Conservation (phyloP, 2,888 invertebrate genomes). For the Peribatodes rhomboidaria region DNA sequence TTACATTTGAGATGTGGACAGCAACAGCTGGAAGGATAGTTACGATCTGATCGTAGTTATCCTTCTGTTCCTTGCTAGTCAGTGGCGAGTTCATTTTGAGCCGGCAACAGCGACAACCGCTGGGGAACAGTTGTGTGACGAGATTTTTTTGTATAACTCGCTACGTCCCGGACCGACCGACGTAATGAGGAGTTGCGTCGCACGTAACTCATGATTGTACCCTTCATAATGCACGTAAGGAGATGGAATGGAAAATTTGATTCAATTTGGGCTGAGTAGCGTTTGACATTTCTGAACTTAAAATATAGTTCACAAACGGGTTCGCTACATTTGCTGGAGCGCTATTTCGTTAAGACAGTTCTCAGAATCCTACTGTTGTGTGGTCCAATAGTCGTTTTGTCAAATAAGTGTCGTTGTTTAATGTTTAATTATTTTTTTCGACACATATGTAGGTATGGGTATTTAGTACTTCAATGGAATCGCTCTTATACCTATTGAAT, state of each 20-base stretch:
- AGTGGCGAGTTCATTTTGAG: neutral
- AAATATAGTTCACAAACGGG: neutral
- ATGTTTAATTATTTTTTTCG: too few species aligned
- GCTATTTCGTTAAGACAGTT: too few species aligned
- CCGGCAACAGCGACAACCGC: slow-evolving; percentile 10
- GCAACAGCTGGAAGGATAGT: too few species aligned
- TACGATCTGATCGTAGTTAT: neutral
- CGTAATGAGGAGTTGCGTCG: slow-evolving; percentile 11
- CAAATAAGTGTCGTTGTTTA: too few species aligned
- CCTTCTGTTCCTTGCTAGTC: neutral
- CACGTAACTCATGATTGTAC: slow-evolving; percentile 14
- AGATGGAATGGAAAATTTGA: slow-evolving; percentile 19
- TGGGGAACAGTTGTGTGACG: slow-evolving; percentile 27
- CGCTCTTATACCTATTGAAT: too few species aligned
- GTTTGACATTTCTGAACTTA: neutral
- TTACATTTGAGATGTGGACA: too few species aligned
- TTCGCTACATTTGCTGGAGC: too few species aligned
- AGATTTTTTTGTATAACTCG: slow-evolving; percentile 19
- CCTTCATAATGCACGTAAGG: slow-evolving; percentile 12
- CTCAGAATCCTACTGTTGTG: too few species aligned
- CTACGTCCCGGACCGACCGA: slow-evolving; percentile 2
- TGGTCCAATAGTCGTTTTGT: too few species aligned
- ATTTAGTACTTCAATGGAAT: too few species aligned
- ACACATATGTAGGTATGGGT: too few species aligned
- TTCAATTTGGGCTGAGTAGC: neutral